A percentile compares a stretch with the other conserved stretches of the same genome.
Evolutionary conservation across 1,140 invertebrate species (phyloP).

Genomic region (Drosophila takahashii): DNA sequence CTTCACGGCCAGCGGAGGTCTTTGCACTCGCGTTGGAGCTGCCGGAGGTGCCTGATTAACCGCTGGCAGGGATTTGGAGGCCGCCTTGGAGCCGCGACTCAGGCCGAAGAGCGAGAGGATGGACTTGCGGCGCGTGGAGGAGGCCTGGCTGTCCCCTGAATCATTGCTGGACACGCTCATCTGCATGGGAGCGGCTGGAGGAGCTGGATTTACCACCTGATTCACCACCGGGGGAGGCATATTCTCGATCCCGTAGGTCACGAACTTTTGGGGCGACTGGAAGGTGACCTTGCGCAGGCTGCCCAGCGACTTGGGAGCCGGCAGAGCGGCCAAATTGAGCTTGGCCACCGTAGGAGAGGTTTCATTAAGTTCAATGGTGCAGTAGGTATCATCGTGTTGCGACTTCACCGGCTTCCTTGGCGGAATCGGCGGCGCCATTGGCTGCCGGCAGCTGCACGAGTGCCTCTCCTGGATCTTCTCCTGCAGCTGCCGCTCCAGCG

Average conservation of each 20-base stretch:
- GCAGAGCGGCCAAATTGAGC: conserved; percentile 69
- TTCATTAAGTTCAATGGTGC: conserved; percentile 79
- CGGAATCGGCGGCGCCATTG: conserved; percentile 48
- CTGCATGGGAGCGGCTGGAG: conserved; percentile 54
- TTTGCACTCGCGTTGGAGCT: conserved; percentile 3
- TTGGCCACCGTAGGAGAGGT: conserved; percentile 80
- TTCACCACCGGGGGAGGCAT: conserved; percentile 11
- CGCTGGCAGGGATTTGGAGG: conserved; percentile 29
- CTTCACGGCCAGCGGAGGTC: conserved; percentile 51
- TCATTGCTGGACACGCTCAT: conserved; percentile 75
- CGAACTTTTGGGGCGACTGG: conserved; percentile 71
- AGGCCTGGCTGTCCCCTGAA: conserved; percentile 60
- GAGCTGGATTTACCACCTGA: conserved; percentile 1
- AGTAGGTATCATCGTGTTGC: conserved; percentile 75
- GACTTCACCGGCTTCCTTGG: conserved; percentile 47
- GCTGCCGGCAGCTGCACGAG: conserved; percentile 14
- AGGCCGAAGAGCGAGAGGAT: conserved; percentile 74
- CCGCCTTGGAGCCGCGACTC: conserved; percentile 51
- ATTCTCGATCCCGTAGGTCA: conserved; percentile 46
- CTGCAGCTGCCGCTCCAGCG: conserved; percentile 49
- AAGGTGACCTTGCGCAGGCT: conserved; percentile 74
- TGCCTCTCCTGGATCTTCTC: conserved; percentile 41
- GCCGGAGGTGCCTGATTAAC: conserved; percentile 14
- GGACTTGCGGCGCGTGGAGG: conserved; percentile 69
- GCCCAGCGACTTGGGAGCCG: conserved; percentile 62